Evolutionary conservation across 2,113 vertebrate species (phyloP).

Genomic region (Ammodytes dubius): DNA sequence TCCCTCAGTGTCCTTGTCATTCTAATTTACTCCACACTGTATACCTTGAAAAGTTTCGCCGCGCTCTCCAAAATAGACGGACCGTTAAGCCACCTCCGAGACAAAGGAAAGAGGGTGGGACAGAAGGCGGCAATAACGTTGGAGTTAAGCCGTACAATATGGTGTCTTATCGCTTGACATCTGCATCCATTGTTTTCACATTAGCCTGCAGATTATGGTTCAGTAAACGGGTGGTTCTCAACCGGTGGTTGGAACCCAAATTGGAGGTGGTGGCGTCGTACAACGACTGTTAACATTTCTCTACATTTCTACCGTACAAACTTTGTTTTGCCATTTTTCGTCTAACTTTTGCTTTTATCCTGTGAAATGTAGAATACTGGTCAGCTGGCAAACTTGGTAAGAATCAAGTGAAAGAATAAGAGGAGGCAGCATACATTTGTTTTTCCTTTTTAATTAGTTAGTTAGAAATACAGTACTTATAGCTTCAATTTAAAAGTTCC

Average conservation of each 20-base stretch:
- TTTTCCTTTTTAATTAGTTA: background rate
- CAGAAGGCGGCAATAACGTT: constrained; percentile 19
- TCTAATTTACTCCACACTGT: constrained; percentile 70
- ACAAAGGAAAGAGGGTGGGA: constrained; percentile 38
- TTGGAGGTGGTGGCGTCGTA: background rate
- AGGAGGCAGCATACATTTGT: background rate
- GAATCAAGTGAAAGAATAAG: background rate
- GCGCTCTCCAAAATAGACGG: constrained; percentile 58
- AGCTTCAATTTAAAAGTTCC: background rate
- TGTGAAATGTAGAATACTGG: background rate
- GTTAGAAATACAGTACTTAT: background rate
- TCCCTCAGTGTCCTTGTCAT: constrained; percentile 73
- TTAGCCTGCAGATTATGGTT: constrained; percentile 34
- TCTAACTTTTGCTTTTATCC: background rate
- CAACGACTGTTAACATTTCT: background rate
- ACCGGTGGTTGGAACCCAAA: background rate
- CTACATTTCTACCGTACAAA: background rate
- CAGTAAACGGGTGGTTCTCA: constrained; percentile 31
- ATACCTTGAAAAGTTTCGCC: constrained; percentile 65
- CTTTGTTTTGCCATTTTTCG: background rate
- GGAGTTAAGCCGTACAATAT: constrained; percentile 1
- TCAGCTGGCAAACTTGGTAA: background rate
- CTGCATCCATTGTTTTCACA: constrained; percentile 31
- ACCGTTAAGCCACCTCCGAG: constrained; percentile 6
- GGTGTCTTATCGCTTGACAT: constrained; percentile 27